A percentile compares a stretch with the other conserved stretches of the same genome.
These are phyloP conservation scores for Acyrthosiphon pisum DNA, from an alignment of 1,140 invertebrate genomes.

Conservation along the genomic window DNA sequence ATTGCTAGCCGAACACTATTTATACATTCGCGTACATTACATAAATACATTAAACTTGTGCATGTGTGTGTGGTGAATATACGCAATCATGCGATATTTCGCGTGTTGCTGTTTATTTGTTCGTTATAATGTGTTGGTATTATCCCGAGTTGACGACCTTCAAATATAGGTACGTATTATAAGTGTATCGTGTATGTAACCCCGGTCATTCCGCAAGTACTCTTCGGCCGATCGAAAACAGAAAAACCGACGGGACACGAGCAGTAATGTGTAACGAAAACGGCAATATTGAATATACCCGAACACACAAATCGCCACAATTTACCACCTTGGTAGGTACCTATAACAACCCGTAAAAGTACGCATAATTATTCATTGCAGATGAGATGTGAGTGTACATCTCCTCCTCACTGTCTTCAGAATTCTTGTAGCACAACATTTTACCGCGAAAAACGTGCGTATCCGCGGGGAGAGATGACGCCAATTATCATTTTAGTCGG, in stretches of 20 bases:
- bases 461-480: too few relatives aligned
- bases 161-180: neutral
- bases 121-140: neutral
- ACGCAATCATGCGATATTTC: slow-evolving; percentile 21
- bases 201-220: neutral
- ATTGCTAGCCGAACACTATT: neutral
- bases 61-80: neutral
- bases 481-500: too few relatives aligned
- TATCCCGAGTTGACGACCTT: slow-evolving; percentile 14
- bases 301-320: neutral
- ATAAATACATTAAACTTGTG: neutral
- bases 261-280: neutral
- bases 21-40: neutral
- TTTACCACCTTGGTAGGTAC: too few relatives aligned
- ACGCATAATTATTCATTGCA: too few relatives aligned
- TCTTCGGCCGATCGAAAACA: neutral
- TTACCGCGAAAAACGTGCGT: too few relatives aligned
- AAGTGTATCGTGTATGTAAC: neutral
- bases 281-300: neutral
- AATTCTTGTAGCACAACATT: too few relatives aligned
- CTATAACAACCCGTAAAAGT: too few relatives aligned
- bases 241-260: neutral
- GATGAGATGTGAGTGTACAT: too few relatives aligned
- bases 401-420: too few relatives aligned
- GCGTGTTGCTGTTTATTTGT: neutral